Percentiles rank a stretch among this genome's conserved stretches.
phyloP scores from a whole-genome alignment of 2,797 vertebrate species.

The Stomatorhinus walkeri region DNA sequence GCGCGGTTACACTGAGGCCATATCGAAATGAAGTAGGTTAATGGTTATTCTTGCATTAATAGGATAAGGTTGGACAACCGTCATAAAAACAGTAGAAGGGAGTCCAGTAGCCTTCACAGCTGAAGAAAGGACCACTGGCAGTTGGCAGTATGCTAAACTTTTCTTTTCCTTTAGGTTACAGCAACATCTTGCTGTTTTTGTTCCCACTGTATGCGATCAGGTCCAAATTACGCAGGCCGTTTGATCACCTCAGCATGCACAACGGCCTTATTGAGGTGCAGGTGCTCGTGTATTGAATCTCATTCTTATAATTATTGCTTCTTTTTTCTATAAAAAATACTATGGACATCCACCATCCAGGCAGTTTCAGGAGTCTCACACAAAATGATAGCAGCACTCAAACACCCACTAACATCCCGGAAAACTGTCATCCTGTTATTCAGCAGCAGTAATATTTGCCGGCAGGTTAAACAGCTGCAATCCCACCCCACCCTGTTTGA shows the following conservation, averaged over 20 bases:
- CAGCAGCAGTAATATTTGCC: background rate
- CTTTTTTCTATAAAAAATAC: background rate
- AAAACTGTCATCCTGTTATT: background rate
- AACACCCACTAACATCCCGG: background rate
- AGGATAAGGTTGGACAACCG: background rate
- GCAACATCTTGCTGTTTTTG: background rate
- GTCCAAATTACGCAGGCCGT: background rate
- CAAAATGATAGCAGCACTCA: background rate
- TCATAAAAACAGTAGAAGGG: background rate
- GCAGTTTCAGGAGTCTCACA: background rate
- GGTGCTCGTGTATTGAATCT: background rate
- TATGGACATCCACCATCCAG: background rate
- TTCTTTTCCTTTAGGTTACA: background rate
- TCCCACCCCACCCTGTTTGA: background rate
- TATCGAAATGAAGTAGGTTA: background rate
- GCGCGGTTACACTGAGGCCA: background rate
- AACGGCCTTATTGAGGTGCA: background rate
- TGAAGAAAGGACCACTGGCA: background rate
- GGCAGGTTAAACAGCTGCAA: background rate
- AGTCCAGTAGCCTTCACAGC: background rate
- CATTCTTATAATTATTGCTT: background rate
- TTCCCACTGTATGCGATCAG: background rate
- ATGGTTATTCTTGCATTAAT: background rate
- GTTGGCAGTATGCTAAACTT: background rate
- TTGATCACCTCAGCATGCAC: background rate